Evolutionary conservation across 1,140 invertebrate species (phyloP).

Genomic region (Oncopodura yosiiana): DNA sequence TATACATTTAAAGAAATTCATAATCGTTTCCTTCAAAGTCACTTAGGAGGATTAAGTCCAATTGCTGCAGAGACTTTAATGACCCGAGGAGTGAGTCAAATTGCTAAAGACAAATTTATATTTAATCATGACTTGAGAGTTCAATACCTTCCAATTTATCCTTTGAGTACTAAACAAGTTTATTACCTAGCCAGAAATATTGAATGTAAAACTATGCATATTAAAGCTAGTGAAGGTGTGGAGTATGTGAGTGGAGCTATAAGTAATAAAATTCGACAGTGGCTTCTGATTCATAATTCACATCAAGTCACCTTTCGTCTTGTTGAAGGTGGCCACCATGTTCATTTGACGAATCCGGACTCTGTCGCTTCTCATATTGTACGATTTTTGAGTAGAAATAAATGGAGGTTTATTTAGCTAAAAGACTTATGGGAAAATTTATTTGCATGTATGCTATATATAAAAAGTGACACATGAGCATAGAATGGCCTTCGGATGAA

Average conservation of each 20-base stretch:
- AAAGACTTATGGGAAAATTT: no score
- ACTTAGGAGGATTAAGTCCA: constrained; percentile 9
- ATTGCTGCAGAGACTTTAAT: no score
- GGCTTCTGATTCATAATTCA: no score
- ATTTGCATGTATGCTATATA: no score
- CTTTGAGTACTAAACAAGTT: background rate
- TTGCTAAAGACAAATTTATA: background rate
- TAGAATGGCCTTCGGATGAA: no score
- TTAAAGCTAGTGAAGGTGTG: constrained; percentile 3
- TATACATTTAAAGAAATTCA: constrained; percentile 11
- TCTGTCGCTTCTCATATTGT: constrained; percentile 36
- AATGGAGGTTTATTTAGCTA: no score
- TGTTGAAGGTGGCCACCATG: constrained; percentile 40
- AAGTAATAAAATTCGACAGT: no score
- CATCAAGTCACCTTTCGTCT: constrained; percentile 31
- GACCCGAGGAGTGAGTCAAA: constrained; percentile 6
- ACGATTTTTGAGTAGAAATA: no score
- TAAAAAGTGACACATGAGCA: no score
- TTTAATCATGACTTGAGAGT: constrained; percentile 16
- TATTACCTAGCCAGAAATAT: constrained; percentile 6
- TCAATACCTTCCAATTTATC: background rate
- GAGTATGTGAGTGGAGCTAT: constrained; percentile 9
- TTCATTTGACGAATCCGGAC: constrained; percentile 40
- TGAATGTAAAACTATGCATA: background rate
- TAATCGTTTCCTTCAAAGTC: background rate